Base-by-base conservation (phyloP, 2,888 invertebrate species). In the Stomorhina lunata region DNA sequence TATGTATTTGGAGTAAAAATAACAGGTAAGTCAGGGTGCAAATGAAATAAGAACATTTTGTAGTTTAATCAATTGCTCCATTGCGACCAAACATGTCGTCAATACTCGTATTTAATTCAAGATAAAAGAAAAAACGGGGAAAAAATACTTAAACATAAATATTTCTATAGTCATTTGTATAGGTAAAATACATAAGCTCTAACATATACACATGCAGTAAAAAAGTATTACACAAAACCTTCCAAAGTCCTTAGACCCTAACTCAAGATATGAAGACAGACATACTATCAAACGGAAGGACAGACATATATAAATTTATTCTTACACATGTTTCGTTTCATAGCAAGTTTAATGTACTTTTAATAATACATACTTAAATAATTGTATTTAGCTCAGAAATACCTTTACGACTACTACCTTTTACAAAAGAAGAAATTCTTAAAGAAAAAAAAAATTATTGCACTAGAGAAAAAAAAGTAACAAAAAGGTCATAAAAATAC, bases 341-440 rank as follows among this genome's bases (percentile, higher is more conserved):
- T 61, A 69, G 84, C 79, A 85, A 85, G 88, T 88, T 88, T 88
- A 89, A 89, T 89, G 88, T 87, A 87, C 89, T 88, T 88, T 89
- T 88, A 88, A 89, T 89, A 88, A 86, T 69, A 77, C 79, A 86
- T 79, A 83, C 79, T 84, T 79, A 83, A 78, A 78, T 80, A 84
- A 81, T 79, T 72, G 86, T 79, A n/a, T n/a, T 82, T 61, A 34
- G 53, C 29, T 50, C 27, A 61, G 55, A 34, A 32, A 43, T 77
- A 63, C 43, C 53, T 69, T 53, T 29, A n/a, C n/a, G 12, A n/a
- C n/a, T n/a, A n/a, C n/a, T n/a, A n/a, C n/a, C n/a, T 17, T 37
- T 10, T 32, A 48, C 20, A 75, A 15, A 68, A 59, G 59, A 17
- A 27, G 27, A 50, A 68, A 25, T 37, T 40, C 59, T 2, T 25